phyloP scores from a whole-genome alignment of 2,888 invertebrate species.

The Andrena trimmerana region DNA sequence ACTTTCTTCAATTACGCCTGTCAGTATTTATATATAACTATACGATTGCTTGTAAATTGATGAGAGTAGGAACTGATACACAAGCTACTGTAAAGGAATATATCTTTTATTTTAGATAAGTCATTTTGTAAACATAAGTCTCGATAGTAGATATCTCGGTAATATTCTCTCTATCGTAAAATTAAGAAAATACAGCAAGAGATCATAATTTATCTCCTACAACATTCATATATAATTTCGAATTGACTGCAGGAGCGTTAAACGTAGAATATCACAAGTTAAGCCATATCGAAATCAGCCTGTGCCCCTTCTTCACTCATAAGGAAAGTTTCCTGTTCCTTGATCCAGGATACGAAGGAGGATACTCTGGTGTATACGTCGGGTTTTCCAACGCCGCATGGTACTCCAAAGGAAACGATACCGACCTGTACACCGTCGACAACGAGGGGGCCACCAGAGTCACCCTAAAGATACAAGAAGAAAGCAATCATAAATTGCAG shows the following conservation, averaged over 20 bases:
- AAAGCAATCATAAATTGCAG: background rate
- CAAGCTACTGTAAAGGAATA: no score
- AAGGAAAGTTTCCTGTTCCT: background rate
- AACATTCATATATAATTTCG: background rate
- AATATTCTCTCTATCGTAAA: no score
- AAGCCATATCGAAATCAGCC: background rate
- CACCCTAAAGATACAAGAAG: conserved; percentile 55
- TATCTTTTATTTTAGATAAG: background rate
- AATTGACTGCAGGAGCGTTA: background rate
- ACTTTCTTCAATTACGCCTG: no score
- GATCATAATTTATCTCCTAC: background rate
- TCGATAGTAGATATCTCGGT: background rate
- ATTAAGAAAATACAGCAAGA: no score
- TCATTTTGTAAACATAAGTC: background rate
- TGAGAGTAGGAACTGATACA: no score
- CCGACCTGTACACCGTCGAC: conserved; percentile 61
- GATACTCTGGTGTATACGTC: conserved; percentile 74
- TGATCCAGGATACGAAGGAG: conserved; percentile 70
- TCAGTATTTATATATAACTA: no score
- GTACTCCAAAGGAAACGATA: conserved; percentile 74
- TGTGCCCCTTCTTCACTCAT: background rate
- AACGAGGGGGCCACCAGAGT: conserved; percentile 71
- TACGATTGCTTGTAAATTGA: no score
- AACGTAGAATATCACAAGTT: background rate
- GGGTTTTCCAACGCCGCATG: conserved; percentile 71